These are phyloP conservation scores for Eupleurogrammus muticus DNA, from an alignment of 2,797 vertebrate species.

Conservation along the genomic window DNA sequence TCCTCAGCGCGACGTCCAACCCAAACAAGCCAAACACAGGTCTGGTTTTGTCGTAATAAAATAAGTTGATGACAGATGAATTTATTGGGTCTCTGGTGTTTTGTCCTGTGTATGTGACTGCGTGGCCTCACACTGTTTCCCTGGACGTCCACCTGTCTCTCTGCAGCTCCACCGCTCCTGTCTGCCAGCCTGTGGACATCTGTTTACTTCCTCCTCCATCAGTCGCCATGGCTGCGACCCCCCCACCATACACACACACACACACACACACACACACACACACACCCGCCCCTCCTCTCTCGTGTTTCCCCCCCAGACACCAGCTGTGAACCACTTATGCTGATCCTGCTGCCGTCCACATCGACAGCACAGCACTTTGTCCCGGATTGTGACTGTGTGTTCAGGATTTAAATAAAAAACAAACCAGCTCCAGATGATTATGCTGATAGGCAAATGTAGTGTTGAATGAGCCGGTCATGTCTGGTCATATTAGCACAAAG, in stretches of 20 bases:
- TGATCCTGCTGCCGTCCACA: slow-evolving; percentile 58
- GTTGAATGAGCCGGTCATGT: no score
- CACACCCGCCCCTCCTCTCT: slow-evolving; percentile 60
- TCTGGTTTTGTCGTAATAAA: slow-evolving; percentile 19
- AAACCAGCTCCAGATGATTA: no score
- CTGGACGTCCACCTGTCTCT: slow-evolving; percentile 76
- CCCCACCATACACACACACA: slow-evolving; percentile 27
- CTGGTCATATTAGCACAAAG: no score
- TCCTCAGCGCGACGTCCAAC: neutral
- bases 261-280: no score
- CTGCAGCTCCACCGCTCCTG: slow-evolving; percentile 61
- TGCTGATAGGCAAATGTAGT: no score
- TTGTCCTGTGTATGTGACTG: slow-evolving; percentile 15
- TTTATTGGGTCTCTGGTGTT: slow-evolving; percentile 37
- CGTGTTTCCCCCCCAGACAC: slow-evolving; percentile 72
- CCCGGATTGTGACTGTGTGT: neutral
- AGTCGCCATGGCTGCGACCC: slow-evolving; percentile 74
- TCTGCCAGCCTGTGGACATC: slow-evolving; percentile 83
- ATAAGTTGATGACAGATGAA: slow-evolving; percentile 34
- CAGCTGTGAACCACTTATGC: slow-evolving; percentile 80
- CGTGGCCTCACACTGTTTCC: slow-evolving; percentile 66
- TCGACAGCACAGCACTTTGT: slow-evolving; percentile 9
- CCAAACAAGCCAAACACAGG: slow-evolving; percentile 2
- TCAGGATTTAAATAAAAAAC: no score
- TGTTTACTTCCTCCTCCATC: slow-evolving; percentile 82